Conservation (phyloP, 2,888 invertebrate genomes). For the Neocrepidodera transversa region DNA sequence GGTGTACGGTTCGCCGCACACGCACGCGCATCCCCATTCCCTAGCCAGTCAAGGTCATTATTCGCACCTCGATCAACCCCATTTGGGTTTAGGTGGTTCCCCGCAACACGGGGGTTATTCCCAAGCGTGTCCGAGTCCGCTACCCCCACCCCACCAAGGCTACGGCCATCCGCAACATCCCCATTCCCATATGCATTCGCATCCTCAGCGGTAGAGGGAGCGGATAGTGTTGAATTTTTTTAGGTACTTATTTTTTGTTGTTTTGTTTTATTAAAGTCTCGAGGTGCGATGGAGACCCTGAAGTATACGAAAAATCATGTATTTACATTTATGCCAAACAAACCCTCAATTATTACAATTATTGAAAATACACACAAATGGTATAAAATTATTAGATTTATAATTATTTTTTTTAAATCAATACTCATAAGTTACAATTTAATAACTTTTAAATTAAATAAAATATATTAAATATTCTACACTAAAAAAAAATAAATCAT, state of each 20-base stretch:
- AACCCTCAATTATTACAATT: no score
- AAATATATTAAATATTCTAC: no score
- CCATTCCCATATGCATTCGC: conserved; percentile 73
- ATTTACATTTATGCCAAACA: no score
- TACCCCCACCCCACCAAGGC: conserved; percentile 67
- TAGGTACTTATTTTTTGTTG: conserved; percentile 9
- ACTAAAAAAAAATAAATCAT: no score
- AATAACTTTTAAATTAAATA: no score
- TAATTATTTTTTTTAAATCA: no score
- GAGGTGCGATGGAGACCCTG: neutral
- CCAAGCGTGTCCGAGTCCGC: conserved; percentile 76
- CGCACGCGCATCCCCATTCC: conserved; percentile 71
- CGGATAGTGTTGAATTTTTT: neutral
- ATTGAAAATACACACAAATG: no score
- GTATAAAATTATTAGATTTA: no score
- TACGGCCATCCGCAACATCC: conserved; percentile 75
- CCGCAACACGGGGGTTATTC: conserved; percentile 66
- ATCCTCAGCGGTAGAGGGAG: conserved; percentile 79
- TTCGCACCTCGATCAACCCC: conserved; percentile 58
- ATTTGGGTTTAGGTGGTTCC: conserved; percentile 59
- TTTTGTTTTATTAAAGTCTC: neutral
- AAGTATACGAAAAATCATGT: neutral
- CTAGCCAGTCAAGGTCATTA: conserved; percentile 58
- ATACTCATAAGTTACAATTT: no score
- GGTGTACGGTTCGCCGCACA: conserved; percentile 77